Conservation (phyloP, 2,888 invertebrate genomes). For the Yponomeuta evonymella region DNA sequence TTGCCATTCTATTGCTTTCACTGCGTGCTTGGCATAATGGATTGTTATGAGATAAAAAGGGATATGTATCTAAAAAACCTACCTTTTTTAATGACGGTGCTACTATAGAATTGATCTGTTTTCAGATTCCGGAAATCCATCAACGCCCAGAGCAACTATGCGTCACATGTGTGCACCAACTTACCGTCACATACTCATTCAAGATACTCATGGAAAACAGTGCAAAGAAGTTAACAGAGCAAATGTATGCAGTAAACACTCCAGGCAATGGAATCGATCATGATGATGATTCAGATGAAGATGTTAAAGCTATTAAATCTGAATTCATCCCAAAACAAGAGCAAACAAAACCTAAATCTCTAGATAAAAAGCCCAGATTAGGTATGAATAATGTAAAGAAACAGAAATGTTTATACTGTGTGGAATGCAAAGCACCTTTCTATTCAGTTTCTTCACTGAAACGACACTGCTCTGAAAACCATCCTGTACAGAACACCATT, state of each 20-base stretch:
- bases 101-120: too few relatives aligned
- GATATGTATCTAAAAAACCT: too few relatives aligned
- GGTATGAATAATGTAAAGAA: conserved; percentile 25
- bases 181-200: conserved; percentile 66
- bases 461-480: conserved; percentile 53
- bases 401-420: conserved; percentile 47
- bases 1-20: too few relatives aligned
- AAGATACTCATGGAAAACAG: conserved; percentile 60
- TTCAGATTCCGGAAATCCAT: conserved; percentile 43
- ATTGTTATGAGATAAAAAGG: too few relatives aligned
- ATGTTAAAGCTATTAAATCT: conserved; percentile 39
- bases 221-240: conserved; percentile 44
- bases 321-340: conserved; percentile 18
- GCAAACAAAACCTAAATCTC: conserved; percentile 24
- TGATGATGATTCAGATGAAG: conserved; percentile 40
- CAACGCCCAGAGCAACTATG: conserved; percentile 54
- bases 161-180: conserved; percentile 61
- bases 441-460: conserved; percentile 40
- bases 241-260: conserved; percentile 25
- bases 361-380: conserved; percentile 29
- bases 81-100: too few relatives aligned
- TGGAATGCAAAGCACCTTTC: conserved; percentile 61
- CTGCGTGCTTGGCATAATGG: too few relatives aligned
- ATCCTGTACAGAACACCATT: conserved; percentile 44
- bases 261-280: conserved; percentile 32